phyloP scores from a whole-genome alignment of 2,888 invertebrate genomes.

The Drosophila paranaensis region DNA sequence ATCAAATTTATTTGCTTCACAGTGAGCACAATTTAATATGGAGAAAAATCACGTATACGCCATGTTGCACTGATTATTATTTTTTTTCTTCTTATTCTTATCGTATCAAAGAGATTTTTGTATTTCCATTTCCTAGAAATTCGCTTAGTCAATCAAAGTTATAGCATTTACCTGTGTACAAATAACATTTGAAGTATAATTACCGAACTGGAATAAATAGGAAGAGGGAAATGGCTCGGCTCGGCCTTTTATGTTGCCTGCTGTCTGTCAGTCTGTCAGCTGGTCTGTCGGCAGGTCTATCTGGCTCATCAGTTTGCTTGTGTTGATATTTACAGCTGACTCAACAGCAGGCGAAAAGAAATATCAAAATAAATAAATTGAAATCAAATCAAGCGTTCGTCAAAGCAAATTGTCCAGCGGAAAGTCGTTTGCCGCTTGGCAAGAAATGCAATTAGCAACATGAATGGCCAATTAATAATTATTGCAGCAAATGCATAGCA shows the following conservation, averaged over 20 bases:
- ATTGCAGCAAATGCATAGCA: slow-evolving; percentile 16
- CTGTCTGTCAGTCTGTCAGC: not conserved
- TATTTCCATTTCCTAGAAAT: slow-evolving; percentile 20
- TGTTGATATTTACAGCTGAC: slow-evolving; percentile 44
- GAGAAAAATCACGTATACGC: slow-evolving; percentile 10
- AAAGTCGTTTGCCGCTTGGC: slow-evolving; percentile 30
- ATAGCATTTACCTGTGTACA: slow-evolving; percentile 24
- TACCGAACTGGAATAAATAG: slow-evolving; percentile 16
- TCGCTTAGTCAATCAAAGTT: slow-evolving; percentile 12
- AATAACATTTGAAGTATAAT: slow-evolving; percentile 34
- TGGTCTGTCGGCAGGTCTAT: not conserved
- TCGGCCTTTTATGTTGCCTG: slow-evolving; percentile 10
- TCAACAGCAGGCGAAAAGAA: slow-evolving; percentile 37
- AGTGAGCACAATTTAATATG: not conserved
- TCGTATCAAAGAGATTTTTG: slow-evolving; percentile 15
- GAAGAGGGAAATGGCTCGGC: slow-evolving; percentile 2
- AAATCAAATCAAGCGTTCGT: slow-evolving; percentile 56
- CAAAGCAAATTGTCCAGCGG: slow-evolving; percentile 39
- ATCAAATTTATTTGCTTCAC: not conserved
- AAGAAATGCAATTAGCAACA: slow-evolving; percentile 64
- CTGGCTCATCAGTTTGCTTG: slow-evolving; percentile 12
- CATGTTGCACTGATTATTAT: not conserved
- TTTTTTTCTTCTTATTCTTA: not conserved
- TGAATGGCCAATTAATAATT: slow-evolving; percentile 68
- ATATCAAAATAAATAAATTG: slow-evolving; percentile 49